phyloP scores from a whole-genome alignment of 1,140 invertebrate genomes.

The Macrosteles quadrilineatus region DNA sequence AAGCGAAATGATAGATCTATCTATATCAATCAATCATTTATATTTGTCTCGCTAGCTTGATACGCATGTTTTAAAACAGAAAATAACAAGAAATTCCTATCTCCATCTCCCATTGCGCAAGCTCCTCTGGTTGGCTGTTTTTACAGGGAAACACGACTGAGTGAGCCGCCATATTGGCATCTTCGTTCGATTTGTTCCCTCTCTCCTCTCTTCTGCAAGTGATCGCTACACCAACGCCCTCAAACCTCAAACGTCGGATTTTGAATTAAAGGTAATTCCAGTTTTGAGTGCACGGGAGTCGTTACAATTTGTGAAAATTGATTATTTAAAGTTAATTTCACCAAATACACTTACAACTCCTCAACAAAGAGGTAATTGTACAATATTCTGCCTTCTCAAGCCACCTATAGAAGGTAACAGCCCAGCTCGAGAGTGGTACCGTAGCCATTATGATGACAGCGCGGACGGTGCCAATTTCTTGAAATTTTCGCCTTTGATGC shows the following conservation, averaged over 20 bases:
- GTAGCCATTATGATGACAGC: constrained; percentile 66
- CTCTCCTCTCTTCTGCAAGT: constrained; percentile 15
- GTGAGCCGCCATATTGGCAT: constrained; percentile 33
- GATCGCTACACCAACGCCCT: constrained; percentile 35
- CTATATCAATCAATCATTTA: too few species aligned
- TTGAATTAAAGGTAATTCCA: constrained; percentile 27
- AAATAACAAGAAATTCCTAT: too few species aligned
- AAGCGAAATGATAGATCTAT: too few species aligned
- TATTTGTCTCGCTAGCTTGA: too few species aligned
- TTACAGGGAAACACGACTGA: constrained; percentile 3
- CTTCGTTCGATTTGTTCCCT: constrained; percentile 24
- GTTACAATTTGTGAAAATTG: neutral
- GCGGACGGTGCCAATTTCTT: constrained; percentile 68
- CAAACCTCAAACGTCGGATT: constrained; percentile 33
- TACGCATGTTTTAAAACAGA: too few species aligned
- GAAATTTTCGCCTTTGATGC: constrained; percentile 70
- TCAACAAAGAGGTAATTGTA: too few species aligned
- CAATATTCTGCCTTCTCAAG: too few species aligned
- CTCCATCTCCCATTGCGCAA: constrained; percentile 18
- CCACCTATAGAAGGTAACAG: too few species aligned
- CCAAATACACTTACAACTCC: too few species aligned
- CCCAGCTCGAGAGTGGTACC: constrained; percentile 2
- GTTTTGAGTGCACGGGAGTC: neutral
- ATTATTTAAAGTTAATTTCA: too few species aligned
- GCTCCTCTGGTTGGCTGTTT: neutral